Evolutionary conservation across 2,888 invertebrate species (phyloP), one percentile per base, ranked within the genome.

Genomic region (Girardia tigrina): DNA sequence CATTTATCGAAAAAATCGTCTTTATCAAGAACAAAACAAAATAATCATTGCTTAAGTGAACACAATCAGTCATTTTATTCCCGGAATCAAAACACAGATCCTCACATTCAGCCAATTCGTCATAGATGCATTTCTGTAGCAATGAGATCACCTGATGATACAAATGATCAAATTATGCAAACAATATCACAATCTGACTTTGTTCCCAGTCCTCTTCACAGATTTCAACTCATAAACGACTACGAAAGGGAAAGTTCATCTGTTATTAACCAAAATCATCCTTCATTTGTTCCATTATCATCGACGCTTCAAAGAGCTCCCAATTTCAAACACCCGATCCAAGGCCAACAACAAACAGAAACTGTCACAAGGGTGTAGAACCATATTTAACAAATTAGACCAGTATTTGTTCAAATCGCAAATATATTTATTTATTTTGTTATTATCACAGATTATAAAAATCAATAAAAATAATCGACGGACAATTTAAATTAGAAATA

Each of bases 1-100:
- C 4, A 56, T 56, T 56, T 56, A 56, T 56, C 56, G 56, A 8
- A 56, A 56, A 16, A 56, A 56, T 56, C 56, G 56, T 20, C n/a
- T 56, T 4, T 56, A 56, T 56, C 56, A 56, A 56, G 56, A 56
- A 56, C 56, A 56, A 56, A 56, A 56, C n/a, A 56, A 56, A 56
- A 56, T 56, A 23, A 56, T 56, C 56, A 56, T n/a, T 56, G 56
- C 23, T 23, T 56, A 6, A 56, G n/a, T 56, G 56, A 56, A 56
- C 56, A 56, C n/a, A 56, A 56, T 56, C 56, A 56, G n/a, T 56
- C 56, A 8, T 56, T 56, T 12, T 56, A 56, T 56, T 4, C 56
- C n/a, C n/a, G 56, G 23, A n/a, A 56, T 56, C 56, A 56, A 56
- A 4, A 56, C 23, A 2, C 56, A 12, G 56, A 56, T 20, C 56